Evolutionary conservation across 2,888 invertebrate genomes (phyloP).

Genomic region (Dolomedes plantarius): DNA sequence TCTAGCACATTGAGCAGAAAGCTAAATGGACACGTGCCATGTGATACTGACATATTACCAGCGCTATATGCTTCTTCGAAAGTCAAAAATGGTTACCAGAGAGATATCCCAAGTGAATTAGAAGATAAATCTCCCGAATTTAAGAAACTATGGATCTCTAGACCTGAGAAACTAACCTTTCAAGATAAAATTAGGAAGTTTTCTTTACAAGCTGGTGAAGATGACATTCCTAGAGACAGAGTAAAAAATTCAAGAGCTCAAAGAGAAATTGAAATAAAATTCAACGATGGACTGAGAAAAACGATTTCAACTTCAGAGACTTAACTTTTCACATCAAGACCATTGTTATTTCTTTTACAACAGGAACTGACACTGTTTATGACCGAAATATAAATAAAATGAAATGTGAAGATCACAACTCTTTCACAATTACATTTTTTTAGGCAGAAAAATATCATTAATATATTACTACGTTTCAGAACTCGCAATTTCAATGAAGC

Average conservation of each 20-base stretch:
- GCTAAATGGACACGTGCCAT: constrained; percentile 36
- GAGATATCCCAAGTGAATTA: constrained; percentile 35
- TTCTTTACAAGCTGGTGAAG: constrained; percentile 54
- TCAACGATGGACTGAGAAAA: constrained; percentile 45
- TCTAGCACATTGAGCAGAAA: constrained; percentile 51
- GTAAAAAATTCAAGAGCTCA: constrained; percentile 62
- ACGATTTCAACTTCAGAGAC: neutral
- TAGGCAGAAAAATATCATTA: too few species aligned
- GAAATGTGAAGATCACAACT: too few species aligned
- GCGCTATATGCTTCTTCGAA: constrained; percentile 51
- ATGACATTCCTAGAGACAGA: constrained; percentile 45
- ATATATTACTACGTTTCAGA: too few species aligned
- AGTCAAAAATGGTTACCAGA: constrained; percentile 20
- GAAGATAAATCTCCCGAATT: constrained; percentile 58
- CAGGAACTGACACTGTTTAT: too few species aligned
- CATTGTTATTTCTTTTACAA: too few species aligned
- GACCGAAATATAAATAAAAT: too few species aligned
- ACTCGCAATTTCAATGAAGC: too few species aligned
- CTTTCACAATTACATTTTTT: too few species aligned
- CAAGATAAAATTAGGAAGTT: constrained; percentile 64
- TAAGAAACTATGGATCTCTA: constrained; percentile 53
- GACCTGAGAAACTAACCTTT: constrained; percentile 62
- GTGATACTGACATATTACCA: constrained; percentile 39
- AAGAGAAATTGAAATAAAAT: constrained; percentile 55
- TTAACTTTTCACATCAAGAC: too few species aligned